Evolutionary conservation across 2,888 invertebrate genomes (phyloP), one percentile per base, ranked within the genome.

Genomic region (Sesia bembeciformis): DNA sequence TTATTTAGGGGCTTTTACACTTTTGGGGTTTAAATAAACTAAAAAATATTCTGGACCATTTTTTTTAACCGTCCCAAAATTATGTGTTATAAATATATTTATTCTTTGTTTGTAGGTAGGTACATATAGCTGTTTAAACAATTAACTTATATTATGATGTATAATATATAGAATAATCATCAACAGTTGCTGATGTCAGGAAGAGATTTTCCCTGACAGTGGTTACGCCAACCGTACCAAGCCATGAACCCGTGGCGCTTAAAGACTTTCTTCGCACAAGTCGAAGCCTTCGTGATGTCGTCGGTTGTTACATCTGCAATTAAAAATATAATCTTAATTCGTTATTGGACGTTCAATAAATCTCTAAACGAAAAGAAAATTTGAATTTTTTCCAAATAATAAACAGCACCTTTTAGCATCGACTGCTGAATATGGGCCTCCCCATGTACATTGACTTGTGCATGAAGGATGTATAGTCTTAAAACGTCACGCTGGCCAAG

Each of bases 301-400:
- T 71, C 81, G 0, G 73, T 71, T 41, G 73, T 42, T 46, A 84
- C 60, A 40, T 81, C 84, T 84, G 50, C 7, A 50, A 50, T 6
- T 39, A 4, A 39, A 50, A 50, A 5, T n/a, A 50, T 6, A 39
- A 7, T 39, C 5, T 6, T 6, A 42, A 2, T 42, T 5, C 5
- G 42, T 42, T 6, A 5, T 42, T 42, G 42, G 1, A 42, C 3
- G 42, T 6, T 42, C 7, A 42, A 42, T 6, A 6, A 42, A 3
- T 7, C 3, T 42, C 42, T 42, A 42, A 42, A 42, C 5, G 5
- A 5, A 6, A 6, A 7, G 7, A 42, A 5, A 42, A 42, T 42
- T 6, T 42, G 42, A 42, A 23, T 1, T 1, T 23, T 23, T 42
- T 42, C 42, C 42, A 42, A 6, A 6, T 42, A 6, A 42, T 42